Conservation (phyloP, 2,888 invertebrate species). For the Cheilosia grossa region DNA sequence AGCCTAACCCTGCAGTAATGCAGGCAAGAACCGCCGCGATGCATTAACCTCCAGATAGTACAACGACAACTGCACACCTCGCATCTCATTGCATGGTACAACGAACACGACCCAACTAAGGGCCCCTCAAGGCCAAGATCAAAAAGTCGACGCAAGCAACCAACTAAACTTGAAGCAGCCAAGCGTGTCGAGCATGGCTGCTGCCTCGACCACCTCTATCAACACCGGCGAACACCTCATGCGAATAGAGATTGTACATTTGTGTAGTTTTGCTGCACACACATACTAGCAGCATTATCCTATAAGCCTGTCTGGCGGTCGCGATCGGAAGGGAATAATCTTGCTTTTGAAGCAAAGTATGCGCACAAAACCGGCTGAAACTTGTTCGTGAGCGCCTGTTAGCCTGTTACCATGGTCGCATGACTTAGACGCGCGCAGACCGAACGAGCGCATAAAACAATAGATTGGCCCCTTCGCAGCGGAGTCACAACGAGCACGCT, state of each 20-base stretch:
- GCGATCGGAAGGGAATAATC: conserved; percentile 46
- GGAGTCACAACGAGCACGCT: conserved; percentile 25
- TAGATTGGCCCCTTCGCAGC: conserved; percentile 13
- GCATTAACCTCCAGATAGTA: conserved; percentile 5
- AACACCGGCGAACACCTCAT: conserved; percentile 25
- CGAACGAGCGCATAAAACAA: conserved; percentile 46
- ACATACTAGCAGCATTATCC: conserved; percentile 20
- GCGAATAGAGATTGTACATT: conserved; percentile 40
- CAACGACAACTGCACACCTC: background rate
- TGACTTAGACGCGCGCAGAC: conserved; percentile 39
- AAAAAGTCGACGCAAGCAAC: conserved; percentile 21
- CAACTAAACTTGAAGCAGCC: conserved; percentile 48
- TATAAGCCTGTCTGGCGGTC: conserved; percentile 42
- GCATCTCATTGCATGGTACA: conserved; percentile 49
- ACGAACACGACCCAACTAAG: conserved; percentile 53
- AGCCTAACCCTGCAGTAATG: background rate
- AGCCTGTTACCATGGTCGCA: conserved; percentile 58
- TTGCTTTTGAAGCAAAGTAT: conserved; percentile 36
- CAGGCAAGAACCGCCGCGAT: conserved; percentile 24
- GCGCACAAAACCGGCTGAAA: conserved; percentile 36
- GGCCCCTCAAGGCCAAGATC: conserved; percentile 62
- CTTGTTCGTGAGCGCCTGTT: conserved; percentile 61
- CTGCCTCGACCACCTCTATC: conserved; percentile 35
- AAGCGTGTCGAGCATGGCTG: conserved; percentile 61
- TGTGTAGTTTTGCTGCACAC: conserved; percentile 24